A percentile compares a stretch with the other conserved stretches of the same genome.
Conservation (phyloP, 35 echinoderm and acorn worm genomes). For the Lytechinus variegatus region DNA sequence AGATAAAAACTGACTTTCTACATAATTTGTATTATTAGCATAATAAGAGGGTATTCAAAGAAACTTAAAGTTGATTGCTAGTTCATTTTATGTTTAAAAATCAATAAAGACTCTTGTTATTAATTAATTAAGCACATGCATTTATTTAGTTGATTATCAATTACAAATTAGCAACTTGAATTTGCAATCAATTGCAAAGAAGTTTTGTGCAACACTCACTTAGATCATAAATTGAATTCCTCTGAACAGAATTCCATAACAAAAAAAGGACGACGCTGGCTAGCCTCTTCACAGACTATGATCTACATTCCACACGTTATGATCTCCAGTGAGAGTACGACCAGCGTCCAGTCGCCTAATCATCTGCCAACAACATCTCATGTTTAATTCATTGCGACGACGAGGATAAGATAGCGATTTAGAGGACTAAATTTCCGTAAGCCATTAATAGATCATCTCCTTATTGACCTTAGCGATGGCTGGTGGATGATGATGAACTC, state of each 20-base stretch:
- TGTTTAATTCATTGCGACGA: neutral
- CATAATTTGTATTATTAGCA: no score
- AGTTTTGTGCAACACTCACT: neutral
- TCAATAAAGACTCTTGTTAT: no score
- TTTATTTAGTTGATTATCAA: neutral
- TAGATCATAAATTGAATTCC: neutral
- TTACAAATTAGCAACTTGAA: no score
- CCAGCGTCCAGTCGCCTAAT: neutral
- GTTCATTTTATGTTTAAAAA: no score
- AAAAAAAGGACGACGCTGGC: neutral
- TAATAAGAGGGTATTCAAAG: no score
- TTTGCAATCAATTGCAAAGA: no score
- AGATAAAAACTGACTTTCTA: no score
- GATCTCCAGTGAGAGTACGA: neutral
- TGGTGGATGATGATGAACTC: neutral
- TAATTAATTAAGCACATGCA: no score
- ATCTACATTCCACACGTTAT: neutral
- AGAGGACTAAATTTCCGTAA: neutral
- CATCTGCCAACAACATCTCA: neutral
- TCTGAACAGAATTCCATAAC: neutral
- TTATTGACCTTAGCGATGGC: conserved; percentile 1
- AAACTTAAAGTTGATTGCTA: no score
- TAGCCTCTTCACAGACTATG: neutral
- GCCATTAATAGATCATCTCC: conserved; percentile 2
- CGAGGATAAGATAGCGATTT: neutral